A percentile compares a stretch with the other conserved stretches of the same genome.
Evolutionary conservation across 2,888 invertebrate species (phyloP).

Genomic region (Eubasilissa splendida): DNA sequence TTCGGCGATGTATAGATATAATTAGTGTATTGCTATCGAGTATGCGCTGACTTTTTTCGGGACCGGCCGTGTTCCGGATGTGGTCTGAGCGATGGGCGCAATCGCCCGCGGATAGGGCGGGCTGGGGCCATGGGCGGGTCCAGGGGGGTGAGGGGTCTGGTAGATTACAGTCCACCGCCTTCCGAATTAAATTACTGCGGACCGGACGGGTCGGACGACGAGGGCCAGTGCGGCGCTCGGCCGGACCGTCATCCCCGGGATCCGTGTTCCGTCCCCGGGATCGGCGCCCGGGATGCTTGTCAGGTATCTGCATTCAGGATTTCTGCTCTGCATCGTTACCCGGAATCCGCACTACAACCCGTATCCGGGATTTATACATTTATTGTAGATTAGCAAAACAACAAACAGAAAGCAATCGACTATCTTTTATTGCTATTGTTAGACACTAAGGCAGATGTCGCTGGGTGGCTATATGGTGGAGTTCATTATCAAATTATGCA

Average conservation of each 20-base stretch:
- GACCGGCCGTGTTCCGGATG: constrained; percentile 57
- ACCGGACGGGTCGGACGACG: constrained; percentile 15
- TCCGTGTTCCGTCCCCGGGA: neutral
- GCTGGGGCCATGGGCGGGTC: constrained; percentile 58
- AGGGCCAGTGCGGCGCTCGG: neutral
- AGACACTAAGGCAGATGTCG: too few species aligned
- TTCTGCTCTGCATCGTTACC: too few species aligned
- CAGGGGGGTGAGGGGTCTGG: constrained; percentile 60
- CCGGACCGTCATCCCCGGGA: neutral
- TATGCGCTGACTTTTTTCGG: constrained; percentile 54
- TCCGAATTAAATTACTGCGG: constrained; percentile 61
- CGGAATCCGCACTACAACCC: too few species aligned
- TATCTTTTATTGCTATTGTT: too few species aligned
- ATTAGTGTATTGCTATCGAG: neutral
- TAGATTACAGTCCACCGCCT: constrained; percentile 62
- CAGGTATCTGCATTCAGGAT: too few species aligned
- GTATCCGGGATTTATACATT: too few species aligned
- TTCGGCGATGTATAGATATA: neutral
- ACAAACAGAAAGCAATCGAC: too few species aligned
- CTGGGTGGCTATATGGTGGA: too few species aligned
- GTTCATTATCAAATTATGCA: too few species aligned
- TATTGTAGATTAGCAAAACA: too few species aligned
- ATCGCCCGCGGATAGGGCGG: constrained; percentile 55
- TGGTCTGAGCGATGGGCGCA: constrained; percentile 54
- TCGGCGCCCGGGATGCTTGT: too few species aligned